Evolutionary conservation across 2,888 invertebrate species (phyloP), one percentile per base, ranked within the genome.

Genomic region (Phania funesta): DNA sequence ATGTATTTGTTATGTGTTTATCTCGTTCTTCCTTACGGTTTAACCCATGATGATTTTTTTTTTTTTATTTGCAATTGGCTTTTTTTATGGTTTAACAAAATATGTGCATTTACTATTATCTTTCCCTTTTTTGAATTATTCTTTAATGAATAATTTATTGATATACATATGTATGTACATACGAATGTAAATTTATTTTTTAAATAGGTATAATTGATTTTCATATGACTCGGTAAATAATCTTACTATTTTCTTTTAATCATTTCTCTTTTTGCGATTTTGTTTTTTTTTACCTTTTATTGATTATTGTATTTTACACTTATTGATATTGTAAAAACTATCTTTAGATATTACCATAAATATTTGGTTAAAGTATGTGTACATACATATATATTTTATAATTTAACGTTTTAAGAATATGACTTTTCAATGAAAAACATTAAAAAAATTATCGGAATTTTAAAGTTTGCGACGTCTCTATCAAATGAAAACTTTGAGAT

Each of bases 401-500:
- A 9, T 35, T 13, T 2, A 35, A 35, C 9, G 9, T 6, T 11
- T 35, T 2, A 35, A 35, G 3, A n/a, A n/a, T n/a, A n/a, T n/a
- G n/a, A n/a, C n/a, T n/a, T n/a, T n/a, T n/a, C n/a, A n/a, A n/a
- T n/a, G n/a, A 38, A 38, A 35, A 1, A 13, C 13, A 20, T 5
- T 2, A 52, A 18, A 56, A 20, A 7, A 62, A n/a, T n/a, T n/a
- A n/a, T n/a, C n/a, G n/a, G n/a, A n/a, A n/a, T n/a, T n/a, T 52
- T 24, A 16, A 44, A 38, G 18, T 26, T 22, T 13, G 9, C 18
- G 32, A 58, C 18, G 44, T 60, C 78, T 78, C 52, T 35, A 16
- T 65, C 65, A 48, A 75, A 54, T 54, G 70, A 78, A 78, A 64
- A 82, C 65, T 78, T 54, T 20, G 60, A 74, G 78, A 82, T 82